phyloP scores from a whole-genome alignment of 2,113 vertebrate genomes.

The Probosciger aterrimus region DNA sequence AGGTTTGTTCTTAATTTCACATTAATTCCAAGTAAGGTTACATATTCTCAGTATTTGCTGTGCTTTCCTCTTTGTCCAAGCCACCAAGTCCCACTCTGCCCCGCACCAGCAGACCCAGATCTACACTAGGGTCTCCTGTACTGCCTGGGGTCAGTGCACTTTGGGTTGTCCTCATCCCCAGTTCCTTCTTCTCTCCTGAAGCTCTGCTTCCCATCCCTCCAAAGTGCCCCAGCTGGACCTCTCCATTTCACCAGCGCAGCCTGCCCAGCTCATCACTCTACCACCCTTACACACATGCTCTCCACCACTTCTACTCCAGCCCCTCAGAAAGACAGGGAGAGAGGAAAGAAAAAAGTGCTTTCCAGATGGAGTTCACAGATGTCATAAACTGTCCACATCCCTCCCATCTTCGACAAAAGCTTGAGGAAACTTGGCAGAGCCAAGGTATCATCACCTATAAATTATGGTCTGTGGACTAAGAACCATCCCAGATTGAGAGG shows the following conservation, averaged over 20 bases:
- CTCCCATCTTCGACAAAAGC: rapidly evolving
- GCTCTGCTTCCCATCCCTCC: neutral
- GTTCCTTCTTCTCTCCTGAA: neutral
- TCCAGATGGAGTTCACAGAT: neutral
- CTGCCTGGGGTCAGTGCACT: rapidly evolving
- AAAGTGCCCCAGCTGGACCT: neutral
- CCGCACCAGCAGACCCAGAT: neutral
- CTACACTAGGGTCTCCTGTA: neutral
- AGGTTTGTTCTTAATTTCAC: neutral
- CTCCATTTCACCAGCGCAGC: neutral
- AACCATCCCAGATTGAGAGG: neutral
- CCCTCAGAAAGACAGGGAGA: neutral
- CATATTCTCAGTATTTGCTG: neutral
- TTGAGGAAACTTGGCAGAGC: neutral
- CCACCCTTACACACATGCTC: neutral
- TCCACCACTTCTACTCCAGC: neutral
- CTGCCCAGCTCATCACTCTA: neutral
- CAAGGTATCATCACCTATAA: neutral
- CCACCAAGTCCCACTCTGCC: neutral
- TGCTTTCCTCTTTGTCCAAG: neutral
- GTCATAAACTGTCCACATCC: neutral
- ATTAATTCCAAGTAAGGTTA: neutral
- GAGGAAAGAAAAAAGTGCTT: neutral
- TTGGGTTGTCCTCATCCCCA: neutral
- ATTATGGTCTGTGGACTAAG: neutral